Evolutionary conservation across 2,797 vertebrate species (phyloP), one percentile per base, ranked within the genome.

Genomic region (Aselliscus stoliczkanus): DNA sequence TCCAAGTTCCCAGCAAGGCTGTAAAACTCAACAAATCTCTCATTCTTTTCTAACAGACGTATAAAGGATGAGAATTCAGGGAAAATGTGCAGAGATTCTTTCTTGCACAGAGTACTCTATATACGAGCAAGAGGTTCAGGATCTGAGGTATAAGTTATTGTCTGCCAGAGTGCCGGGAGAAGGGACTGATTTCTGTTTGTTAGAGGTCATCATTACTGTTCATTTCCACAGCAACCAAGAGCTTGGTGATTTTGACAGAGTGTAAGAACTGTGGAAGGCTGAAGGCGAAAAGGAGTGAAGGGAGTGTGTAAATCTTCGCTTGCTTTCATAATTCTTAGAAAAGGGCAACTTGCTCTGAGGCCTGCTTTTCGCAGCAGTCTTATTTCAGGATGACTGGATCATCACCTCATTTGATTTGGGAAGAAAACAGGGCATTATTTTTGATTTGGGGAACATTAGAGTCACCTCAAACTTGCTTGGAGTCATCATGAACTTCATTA

Each of bases 331-430:
- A 80, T 81, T 96, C 94, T 96, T 81, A 72, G 92, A 88, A 95
- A 97, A 92, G 90, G 84, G 58, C 88, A 92, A 39, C 58, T 93
- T 94, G 94, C 94, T 97, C 92, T 25, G n/a, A 91, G 95, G 54
- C 69, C 70, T 52, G 72, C 17, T 82, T 91, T 92, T 95, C 79
- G 77, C 69, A 83, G 84, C 60, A 42, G 62, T 92, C 85, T 96
- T 96, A 96, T 97, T 97, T 97, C 88, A 95, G 76, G 39, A 80
- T 88, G 95, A 95, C 85, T 95, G 82, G 64, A 94, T 97, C 93
- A 87, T 89, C 82, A 95, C 60, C 81, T 95, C 90, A 93, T 97
- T 96, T 94, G 95, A 94, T 88, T 83, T 88, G 65, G 69, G 90
- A 73, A 92, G 79, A 92, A 90, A 23, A 9, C 70, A 82, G 86